Conservation (phyloP, 2,888 invertebrate species). For the Leptinotarsa haldemani region DNA sequence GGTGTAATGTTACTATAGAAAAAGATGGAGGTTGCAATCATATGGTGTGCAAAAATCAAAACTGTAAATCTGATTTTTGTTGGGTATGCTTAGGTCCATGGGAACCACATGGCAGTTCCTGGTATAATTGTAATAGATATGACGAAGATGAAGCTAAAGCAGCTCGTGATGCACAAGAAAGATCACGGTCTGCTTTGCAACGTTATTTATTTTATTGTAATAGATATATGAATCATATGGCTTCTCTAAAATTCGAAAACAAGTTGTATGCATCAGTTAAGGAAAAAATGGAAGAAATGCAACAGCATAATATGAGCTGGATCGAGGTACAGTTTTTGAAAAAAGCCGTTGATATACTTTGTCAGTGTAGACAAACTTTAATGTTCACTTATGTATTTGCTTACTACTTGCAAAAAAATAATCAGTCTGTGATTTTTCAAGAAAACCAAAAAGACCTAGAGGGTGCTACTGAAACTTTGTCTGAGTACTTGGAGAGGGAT, state of each 20-base stretch:
- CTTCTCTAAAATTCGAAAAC: slow-evolving; percentile 96
- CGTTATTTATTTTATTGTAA: slow-evolving; percentile 99
- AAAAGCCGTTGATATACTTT: slow-evolving; percentile 96
- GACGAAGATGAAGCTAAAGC: slow-evolving; percentile 97
- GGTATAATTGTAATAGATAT: slow-evolving; percentile 97
- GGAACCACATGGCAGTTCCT: slow-evolving; percentile 98
- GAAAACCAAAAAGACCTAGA: slow-evolving; percentile 98
- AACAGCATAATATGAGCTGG: slow-evolving; percentile 99
- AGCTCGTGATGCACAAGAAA: slow-evolving; percentile 95
- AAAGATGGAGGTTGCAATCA: slow-evolving; percentile 99
- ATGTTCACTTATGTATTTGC: slow-evolving; percentile 99
- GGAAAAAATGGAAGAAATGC: slow-evolving; percentile 99
- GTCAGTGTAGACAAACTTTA: slow-evolving; percentile 95
- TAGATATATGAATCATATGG: slow-evolving; percentile 99
- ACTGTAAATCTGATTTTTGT: slow-evolving; percentile 98
- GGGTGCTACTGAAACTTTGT: slow-evolving; percentile 95
- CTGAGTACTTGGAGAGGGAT: slow-evolving; percentile 97
- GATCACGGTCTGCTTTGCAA: slow-evolving; percentile 92
- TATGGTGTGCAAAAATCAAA: slow-evolving; percentile 98
- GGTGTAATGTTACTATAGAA: slow-evolving; percentile 96
- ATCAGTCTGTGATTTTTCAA: slow-evolving; percentile 99
- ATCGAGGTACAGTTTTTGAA: slow-evolving; percentile 99
- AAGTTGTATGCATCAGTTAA: slow-evolving; percentile 96
- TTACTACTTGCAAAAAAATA: slow-evolving; percentile 97
- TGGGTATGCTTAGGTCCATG: slow-evolving; percentile 99